phyloP scores from a whole-genome alignment of 2,797 vertebrate genomes.

The Notolabrus celidotus region DNA sequence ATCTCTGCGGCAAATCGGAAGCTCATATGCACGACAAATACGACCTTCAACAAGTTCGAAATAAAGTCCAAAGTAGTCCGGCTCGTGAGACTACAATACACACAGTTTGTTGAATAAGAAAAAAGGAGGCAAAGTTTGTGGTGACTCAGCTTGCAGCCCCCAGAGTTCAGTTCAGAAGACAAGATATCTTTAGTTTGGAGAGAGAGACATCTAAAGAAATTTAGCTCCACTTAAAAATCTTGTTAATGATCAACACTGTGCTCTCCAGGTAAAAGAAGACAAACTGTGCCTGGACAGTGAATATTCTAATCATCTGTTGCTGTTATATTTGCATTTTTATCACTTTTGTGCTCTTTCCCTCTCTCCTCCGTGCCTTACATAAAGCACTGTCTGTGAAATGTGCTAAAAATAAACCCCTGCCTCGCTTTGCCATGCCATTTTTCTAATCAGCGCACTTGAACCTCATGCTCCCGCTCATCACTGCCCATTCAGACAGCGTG shows the following conservation, averaged over 20 bases:
- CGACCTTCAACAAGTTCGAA: neutral
- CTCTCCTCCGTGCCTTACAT: neutral
- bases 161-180: too few relatives aligned
- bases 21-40: neutral
- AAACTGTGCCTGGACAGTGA: neutral
- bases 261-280: neutral
- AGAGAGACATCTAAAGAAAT: too few relatives aligned
- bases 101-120: too few relatives aligned
- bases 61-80: neutral
- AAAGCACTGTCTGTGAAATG: conserved; percentile 1
- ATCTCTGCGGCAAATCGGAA: conserved; percentile 4
- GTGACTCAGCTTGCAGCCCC: too few relatives aligned
- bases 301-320: neutral
- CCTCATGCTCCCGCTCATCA: conserved; percentile 68
- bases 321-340: neutral
- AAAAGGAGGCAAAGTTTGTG: too few relatives aligned
- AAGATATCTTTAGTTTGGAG: too few relatives aligned
- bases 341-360: neutral
- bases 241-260: too few relatives aligned
- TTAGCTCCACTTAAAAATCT: too few relatives aligned
- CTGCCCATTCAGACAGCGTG: conserved; percentile 62
- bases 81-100: neutral
- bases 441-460: conserved; percentile 68
- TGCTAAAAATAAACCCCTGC: conserved; percentile 10
- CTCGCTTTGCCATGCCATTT: conserved; percentile 30